phyloP scores from a whole-genome alignment of 2,888 invertebrate species.

The Pyrrhosoma nymphula region DNA sequence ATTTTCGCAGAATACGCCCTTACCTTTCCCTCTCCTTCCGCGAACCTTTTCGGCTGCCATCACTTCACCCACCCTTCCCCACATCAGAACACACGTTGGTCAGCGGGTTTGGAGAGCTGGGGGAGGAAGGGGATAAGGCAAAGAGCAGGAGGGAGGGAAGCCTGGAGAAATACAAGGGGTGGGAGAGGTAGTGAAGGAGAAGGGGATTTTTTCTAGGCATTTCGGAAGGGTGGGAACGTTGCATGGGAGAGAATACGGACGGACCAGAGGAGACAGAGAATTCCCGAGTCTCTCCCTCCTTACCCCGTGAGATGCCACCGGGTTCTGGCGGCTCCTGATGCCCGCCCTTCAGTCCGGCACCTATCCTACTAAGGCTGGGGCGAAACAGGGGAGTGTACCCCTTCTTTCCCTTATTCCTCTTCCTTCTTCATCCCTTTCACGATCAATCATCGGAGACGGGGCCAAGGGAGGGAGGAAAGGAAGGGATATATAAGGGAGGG shows the following conservation, averaged over 20 bases:
- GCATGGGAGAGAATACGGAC: not conserved
- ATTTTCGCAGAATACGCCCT: not conserved
- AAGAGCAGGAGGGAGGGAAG: not conserved
- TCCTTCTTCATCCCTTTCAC: slow-evolving; percentile 62
- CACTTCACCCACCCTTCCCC: not conserved
- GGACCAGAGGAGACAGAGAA: not conserved
- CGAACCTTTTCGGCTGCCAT: not conserved
- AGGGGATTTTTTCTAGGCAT: not conserved
- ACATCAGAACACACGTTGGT: not conserved
- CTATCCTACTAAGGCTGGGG: not conserved
- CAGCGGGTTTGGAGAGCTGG: not conserved
- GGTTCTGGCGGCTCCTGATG: not conserved
- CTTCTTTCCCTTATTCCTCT: not conserved
- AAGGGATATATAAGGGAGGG: not conserved
- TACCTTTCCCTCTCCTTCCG: not conserved
- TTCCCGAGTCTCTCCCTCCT: slow-evolving; percentile 35
- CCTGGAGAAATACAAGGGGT: not conserved
- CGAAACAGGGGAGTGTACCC: not conserved
- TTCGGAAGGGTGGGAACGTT: not conserved
- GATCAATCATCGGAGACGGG: slow-evolving; percentile 66
- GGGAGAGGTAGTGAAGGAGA: not conserved
- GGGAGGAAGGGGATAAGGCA: not conserved
- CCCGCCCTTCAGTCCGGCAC: not conserved
- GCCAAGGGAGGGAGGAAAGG: not conserved
- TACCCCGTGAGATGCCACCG: slow-evolving; percentile 52